Conservation (phyloP, 1,140 invertebrate genomes). For the Artemia franciscana region DNA sequence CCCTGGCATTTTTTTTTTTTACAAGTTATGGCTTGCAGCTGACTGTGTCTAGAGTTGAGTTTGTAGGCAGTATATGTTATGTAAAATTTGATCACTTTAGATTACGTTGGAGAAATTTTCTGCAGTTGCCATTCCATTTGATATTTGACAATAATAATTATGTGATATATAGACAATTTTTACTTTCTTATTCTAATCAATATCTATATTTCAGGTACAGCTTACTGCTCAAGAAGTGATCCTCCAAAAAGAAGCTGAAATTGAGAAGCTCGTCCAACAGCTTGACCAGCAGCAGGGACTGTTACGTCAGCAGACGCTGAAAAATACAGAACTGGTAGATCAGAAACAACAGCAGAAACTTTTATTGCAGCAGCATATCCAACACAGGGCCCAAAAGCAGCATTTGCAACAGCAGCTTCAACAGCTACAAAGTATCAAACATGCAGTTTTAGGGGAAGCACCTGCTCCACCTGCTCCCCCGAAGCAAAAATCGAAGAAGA, state of each 20-base stretch:
- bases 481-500: conserved; percentile 9
- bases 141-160: too few species aligned
- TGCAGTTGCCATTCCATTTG: too few species aligned
- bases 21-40: too few species aligned
- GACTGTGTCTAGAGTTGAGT: too few species aligned
- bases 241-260: conserved; percentile 57
- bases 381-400: conserved; percentile 36
- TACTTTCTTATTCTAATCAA: not conserved
- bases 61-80: too few species aligned
- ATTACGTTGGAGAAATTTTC: too few species aligned
- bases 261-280: conserved; percentile 63
- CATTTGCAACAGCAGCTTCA: conserved; percentile 23
- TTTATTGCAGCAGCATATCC: conserved; percentile 38
- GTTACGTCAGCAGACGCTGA: conserved; percentile 9
- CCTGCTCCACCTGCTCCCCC: conserved; percentile 8
- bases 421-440: conserved; percentile 16
- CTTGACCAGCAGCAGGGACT: conserved; percentile 9
- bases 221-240: conserved; percentile 39
- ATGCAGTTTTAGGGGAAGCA: not conserved
- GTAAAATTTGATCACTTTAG: too few species aligned
- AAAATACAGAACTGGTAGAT: conserved; percentile 11
- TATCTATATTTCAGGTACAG: not conserved
- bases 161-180: not conserved
- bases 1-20: too few species aligned
- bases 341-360: conserved; percentile 25